phyloP scores from a whole-genome alignment of 2,113 vertebrate species.

The Amphiprion ocellaris region DNA sequence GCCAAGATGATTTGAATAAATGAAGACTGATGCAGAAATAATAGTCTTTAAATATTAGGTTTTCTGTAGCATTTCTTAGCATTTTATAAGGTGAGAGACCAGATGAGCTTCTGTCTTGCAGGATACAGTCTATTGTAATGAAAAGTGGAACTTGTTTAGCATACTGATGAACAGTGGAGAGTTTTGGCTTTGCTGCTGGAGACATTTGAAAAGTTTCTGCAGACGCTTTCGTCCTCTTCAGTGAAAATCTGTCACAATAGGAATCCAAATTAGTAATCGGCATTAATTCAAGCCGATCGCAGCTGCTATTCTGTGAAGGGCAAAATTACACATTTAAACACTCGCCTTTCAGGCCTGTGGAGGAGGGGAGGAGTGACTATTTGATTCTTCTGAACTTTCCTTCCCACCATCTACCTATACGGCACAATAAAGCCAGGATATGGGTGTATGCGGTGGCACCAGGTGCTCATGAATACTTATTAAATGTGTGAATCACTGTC shows the following conservation, averaged over 20 bases:
- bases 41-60: neutral
- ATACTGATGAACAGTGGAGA: neutral
- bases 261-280: slow-evolving; percentile 21
- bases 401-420: slow-evolving; percentile 3
- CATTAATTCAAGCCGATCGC: slow-evolving; percentile 14
- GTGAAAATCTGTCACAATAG: neutral
- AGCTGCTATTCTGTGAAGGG: slow-evolving; percentile 21
- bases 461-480: slow-evolving; percentile 75
- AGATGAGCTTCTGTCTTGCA: too few relatives aligned
- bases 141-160: neutral
- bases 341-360: neutral
- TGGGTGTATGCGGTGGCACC: slow-evolving; percentile 24
- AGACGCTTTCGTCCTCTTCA: neutral
- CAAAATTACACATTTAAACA: slow-evolving; percentile 29
- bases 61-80: neutral
- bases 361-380: neutral
- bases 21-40: neutral
- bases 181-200: neutral
- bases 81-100: too few relatives aligned
- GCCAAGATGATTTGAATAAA: too few relatives aligned
- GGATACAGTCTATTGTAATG: too few relatives aligned
- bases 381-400: slow-evolving; percentile 33
- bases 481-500: slow-evolving; percentile 55
- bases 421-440: slow-evolving; percentile 37
- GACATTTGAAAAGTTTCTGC: slow-evolving; percentile 4